Evolutionary conservation across 2,797 vertebrate genomes (phyloP).

Genomic region (Carduelis carduelis): DNA sequence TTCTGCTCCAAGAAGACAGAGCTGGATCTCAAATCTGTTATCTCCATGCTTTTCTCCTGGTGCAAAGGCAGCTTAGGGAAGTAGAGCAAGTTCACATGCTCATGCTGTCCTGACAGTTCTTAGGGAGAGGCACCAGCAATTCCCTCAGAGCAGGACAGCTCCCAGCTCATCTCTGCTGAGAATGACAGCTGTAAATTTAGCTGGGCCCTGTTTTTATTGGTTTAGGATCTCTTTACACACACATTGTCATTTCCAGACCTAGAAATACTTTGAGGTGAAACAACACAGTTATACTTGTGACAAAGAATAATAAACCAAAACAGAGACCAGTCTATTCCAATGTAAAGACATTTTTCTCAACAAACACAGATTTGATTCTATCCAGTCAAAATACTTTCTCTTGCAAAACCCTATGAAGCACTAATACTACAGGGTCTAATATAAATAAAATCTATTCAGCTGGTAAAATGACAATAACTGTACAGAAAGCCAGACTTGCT

Average conservation of each 20-base stretch:
- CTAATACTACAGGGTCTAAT: background rate
- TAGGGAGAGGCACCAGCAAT: accelerated
- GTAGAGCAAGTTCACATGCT: background rate
- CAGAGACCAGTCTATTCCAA: background rate
- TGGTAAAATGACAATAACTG: background rate
- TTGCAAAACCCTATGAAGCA: background rate
- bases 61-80: background rate
- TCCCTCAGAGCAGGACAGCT: background rate
- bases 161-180: background rate
- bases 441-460: background rate
- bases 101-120: background rate
- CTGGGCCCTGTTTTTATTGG: background rate
- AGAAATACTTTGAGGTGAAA: background rate
- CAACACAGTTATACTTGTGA: background rate
- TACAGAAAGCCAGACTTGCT: background rate
- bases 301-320: background rate
- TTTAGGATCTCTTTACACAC: background rate
- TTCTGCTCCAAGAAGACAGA: background rate
- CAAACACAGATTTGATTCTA: background rate
- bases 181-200: background rate
- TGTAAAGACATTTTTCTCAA: background rate
- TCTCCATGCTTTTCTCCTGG: background rate
- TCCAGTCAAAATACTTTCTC: background rate
- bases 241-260: background rate
- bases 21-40: background rate